Base-by-base conservation (phyloP, 2,797 vertebrate species). In the Sebastes umbrosus region DNA sequence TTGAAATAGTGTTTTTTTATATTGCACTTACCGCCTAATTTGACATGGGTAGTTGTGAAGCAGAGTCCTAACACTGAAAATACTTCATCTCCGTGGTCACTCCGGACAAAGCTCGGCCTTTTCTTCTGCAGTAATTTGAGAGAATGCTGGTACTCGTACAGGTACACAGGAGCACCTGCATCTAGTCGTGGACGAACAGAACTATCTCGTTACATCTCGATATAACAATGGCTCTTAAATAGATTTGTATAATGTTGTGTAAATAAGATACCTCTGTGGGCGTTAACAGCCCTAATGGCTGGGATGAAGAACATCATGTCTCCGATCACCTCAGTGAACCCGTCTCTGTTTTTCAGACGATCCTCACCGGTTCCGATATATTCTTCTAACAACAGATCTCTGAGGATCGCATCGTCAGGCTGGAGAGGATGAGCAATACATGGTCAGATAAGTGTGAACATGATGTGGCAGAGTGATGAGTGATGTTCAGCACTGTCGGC, bases 111-210 rank as follows among this genome's bases (percentile, higher is more conserved):
- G 39, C 87, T 94, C 0, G 97, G 97, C 6, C 95, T 93, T 7
- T 60, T 80, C 9, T 82, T 77, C 60, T 89, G 20, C 0, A 84
- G 3, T 5, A 90, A 54, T 6, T 70, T 82, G 0, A 94, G 93
- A 31, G 91, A 29, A 74, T 97, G 90, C 13, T 95, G 95, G 88
- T 96, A 97, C 87, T 99, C 94, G 5, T 97, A 99, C 69, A 97
- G 89, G 85, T 96, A 98, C 9, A 97, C 95, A 8, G 95, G 91
- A 3, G 92, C 93, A 0, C 94, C 95, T 25, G 94, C 92, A 79
- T 95, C 95, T 96, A 59, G 2, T 50, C 1, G 55, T 14, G 24
- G 18, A 84, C 6, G 70, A 57, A 67, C 2, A 3, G 1, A 57
- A 29, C 25, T n/a, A 16, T 14, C 2, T 69, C 24, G 11, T 50